phyloP scores from a whole-genome alignment of 2,797 vertebrate species.

The Glossophaga mutica region DNA sequence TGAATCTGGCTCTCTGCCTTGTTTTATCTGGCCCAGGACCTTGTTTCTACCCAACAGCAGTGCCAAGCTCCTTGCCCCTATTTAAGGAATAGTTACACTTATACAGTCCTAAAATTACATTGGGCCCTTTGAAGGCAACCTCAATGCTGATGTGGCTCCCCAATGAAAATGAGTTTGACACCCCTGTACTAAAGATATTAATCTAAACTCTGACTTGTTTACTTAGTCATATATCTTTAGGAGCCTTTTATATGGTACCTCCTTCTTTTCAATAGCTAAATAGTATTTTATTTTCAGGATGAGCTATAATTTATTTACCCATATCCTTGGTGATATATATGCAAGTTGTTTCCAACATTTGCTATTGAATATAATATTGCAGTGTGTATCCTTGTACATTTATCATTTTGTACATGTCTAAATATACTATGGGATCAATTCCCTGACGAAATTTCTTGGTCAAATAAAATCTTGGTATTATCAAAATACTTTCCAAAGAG shows the following conservation, averaged over 20 bases:
- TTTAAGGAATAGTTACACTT: no score
- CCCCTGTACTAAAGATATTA: background rate
- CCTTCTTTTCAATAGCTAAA: constrained; percentile 17
- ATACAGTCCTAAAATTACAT: no score
- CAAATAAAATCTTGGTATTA: constrained; percentile 23
- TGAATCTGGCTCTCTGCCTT: no score
- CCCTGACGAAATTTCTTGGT: background rate
- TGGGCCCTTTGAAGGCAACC: no score
- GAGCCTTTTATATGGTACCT: background rate
- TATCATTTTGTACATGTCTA: background rate
- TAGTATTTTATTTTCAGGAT: background rate
- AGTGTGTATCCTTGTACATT: background rate
- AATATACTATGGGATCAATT: background rate
- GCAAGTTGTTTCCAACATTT: constrained; percentile 8
- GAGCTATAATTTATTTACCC: constrained; percentile 19
- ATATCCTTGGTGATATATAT: background rate
- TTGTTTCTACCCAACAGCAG: no score
- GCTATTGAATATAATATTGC: background rate
- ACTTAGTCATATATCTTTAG: background rate
- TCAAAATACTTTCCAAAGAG: background rate
- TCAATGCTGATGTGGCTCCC: no score
- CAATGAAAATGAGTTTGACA: no score
- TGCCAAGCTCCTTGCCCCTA: no score
- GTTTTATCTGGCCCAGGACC: no score
- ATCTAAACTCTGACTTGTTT: constrained; percentile 27